Evolutionary conservation across 2,113 vertebrate genomes (phyloP).

Genomic region (Pedionomus torquatus): DNA sequence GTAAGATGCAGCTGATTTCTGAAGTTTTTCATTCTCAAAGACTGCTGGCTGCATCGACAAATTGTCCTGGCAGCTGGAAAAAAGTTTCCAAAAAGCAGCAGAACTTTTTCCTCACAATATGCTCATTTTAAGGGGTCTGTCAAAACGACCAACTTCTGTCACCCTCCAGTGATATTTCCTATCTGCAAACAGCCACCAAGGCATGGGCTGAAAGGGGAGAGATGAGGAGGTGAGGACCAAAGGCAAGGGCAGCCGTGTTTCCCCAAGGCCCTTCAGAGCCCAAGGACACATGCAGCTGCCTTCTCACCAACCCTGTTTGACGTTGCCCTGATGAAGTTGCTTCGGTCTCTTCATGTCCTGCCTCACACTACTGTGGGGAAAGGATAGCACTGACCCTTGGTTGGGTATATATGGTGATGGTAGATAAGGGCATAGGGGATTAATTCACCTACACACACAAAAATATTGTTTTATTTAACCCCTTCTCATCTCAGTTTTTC

Average conservation of each 20-base stretch:
- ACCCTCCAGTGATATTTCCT: background rate
- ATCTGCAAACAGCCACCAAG: background rate
- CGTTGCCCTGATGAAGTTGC: background rate
- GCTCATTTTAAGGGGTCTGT: background rate
- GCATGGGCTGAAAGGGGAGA: background rate
- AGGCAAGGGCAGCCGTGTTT: background rate
- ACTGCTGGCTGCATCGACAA: background rate
- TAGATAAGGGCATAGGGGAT: background rate
- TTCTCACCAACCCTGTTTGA: background rate
- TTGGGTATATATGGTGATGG: background rate
- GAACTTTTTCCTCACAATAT: background rate
- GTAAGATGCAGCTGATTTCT: background rate
- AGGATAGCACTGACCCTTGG: background rate
- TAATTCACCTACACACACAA: background rate
- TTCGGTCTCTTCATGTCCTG: background rate
- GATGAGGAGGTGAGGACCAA: background rate
- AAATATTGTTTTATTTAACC: background rate
- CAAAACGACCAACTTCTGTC: fast-evolving
- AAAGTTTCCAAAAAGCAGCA: background rate
- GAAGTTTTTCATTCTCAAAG: background rate
- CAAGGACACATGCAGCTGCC: background rate
- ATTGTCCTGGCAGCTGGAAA: background rate
- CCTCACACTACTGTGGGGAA: background rate
- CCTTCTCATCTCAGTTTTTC: background rate
- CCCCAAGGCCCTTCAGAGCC: background rate